Conservation (phyloP, 1,140 invertebrate species). For the Drosophila kepulauana region DNA sequence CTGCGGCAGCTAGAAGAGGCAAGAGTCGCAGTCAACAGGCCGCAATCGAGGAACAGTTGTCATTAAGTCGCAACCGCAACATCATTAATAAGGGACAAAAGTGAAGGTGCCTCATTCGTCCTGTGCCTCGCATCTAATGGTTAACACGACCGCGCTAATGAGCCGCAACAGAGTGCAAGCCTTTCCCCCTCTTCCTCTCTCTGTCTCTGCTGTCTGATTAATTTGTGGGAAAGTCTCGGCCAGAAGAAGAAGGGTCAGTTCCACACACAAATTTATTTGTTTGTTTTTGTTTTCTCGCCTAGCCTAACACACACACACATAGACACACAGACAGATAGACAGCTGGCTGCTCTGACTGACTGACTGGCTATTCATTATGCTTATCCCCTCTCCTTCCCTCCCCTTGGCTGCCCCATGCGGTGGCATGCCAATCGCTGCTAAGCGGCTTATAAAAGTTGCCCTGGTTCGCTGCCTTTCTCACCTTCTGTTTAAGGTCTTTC, state of each 20-base stretch:
- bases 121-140: conserved; percentile 52
- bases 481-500: conserved; percentile 39
- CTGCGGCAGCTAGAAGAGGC: background rate
- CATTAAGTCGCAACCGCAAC: conserved; percentile 63
- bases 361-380: conserved; percentile 45
- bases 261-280: conserved; percentile 28
- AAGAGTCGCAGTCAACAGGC: conserved; percentile 12
- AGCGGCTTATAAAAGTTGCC: conserved; percentile 49
- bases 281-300: background rate
- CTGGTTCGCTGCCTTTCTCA: conserved; percentile 13
- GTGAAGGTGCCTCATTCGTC: background rate
- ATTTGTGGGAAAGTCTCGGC: conserved; percentile 65
- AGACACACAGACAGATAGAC: background rate
- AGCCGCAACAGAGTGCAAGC: conserved; percentile 54
- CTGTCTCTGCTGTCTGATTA: conserved; percentile 52
- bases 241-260: conserved; percentile 29
- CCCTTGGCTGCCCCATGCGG: background rate
- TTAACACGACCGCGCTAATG: conserved; percentile 68
- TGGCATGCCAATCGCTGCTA: conserved; percentile 41
- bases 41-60: conserved; percentile 14
- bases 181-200: background rate
- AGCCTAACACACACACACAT: background rate
- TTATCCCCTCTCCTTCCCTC: conserved; percentile 15
- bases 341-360: background rate
- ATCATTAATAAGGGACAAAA: conserved; percentile 61